Evolutionary conservation across 2,888 invertebrate species (phyloP), one percentile per base, ranked within the genome.

Genomic region (Thecocarcelia acutangulata): DNA sequence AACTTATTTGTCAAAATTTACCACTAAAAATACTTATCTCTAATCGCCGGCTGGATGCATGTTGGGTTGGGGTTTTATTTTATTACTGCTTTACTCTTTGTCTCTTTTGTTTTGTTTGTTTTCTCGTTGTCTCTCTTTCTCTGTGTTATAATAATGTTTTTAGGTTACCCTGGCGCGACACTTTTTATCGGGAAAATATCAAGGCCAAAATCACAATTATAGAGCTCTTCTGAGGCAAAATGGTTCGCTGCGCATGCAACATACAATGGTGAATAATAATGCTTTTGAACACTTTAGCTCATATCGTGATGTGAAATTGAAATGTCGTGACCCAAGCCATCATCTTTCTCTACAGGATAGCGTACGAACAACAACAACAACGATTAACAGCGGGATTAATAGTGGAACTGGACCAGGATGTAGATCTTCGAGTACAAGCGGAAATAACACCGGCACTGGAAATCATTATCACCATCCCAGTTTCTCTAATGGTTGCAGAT

Each of bases 281-380:
- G 89, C 89, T 80, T 84, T 89, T 84, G 89, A 89, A 80, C 88
- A 88, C 66, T 88, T 87, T 81, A 87, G 87, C 78, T 88, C 90
- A 56, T 89, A 87, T 85, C 89, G 89, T 37, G 88, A 89, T 84
- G 87, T 88, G 64, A 89, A 90, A 85, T 88, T 90, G 82, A 89
- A 89, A 69, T 90, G 89, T 85, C 89, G 89, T 85, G 90, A 90
- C 84, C 88, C 88, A 85, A 88, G 85, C 84, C 88, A 90, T 84
- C 89, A 90, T 87, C 86, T 90, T 84, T 90, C 90, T 84, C 87
- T 89, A 85, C 90, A 90, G 87, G 90, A 90, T 70, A 90, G 90
- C 86, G 87, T 89, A 56, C 86, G 90, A 64, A 90, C 89, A 61
- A 89, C 88, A 54, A 88, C 87, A 59, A 88, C 88, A 28, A 89